Conservation (phyloP, 1,140 invertebrate genomes). For the Diachasmimorpha longicaudata region DNA sequence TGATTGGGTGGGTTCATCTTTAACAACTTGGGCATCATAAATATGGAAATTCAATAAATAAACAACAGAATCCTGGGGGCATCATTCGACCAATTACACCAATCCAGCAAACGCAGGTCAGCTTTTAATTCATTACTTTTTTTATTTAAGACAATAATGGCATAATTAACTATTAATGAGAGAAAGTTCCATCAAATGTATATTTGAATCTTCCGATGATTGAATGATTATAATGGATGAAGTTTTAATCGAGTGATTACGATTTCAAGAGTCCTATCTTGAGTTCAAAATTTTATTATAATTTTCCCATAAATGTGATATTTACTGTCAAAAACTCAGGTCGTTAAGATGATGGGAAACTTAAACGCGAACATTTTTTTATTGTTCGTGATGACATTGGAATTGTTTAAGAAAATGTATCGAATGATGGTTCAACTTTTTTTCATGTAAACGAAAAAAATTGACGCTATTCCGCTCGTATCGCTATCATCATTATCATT, state of each 20-base stretch:
- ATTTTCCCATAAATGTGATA: too few relatives aligned
- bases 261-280: too few relatives aligned
- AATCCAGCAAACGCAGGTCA: conserved; percentile 22
- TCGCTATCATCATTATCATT: background rate
- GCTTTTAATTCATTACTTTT: background rate
- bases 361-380: too few relatives aligned
- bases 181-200: too few relatives aligned
- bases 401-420: background rate
- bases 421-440: background rate
- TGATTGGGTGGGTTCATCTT: background rate
- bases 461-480: conserved; percentile 17
- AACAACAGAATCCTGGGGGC: conserved; percentile 18
- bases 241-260: too few relatives aligned
- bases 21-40: background rate
- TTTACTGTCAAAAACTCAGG: too few relatives aligned
- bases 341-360: too few relatives aligned
- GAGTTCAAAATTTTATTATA: too few relatives aligned
- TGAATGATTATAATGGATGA: too few relatives aligned
- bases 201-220: too few relatives aligned
- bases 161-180: too few relatives aligned
- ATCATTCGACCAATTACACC: conserved; percentile 22
- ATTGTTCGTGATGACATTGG: background rate
- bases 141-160: background rate
- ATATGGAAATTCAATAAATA: background rate
- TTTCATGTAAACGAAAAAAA: background rate